Percentiles rank a stretch among this genome's conserved stretches.
Evolutionary conservation across 2,797 vertebrate species (phyloP).

Genomic region (Microhierax caerulescens): DNA sequence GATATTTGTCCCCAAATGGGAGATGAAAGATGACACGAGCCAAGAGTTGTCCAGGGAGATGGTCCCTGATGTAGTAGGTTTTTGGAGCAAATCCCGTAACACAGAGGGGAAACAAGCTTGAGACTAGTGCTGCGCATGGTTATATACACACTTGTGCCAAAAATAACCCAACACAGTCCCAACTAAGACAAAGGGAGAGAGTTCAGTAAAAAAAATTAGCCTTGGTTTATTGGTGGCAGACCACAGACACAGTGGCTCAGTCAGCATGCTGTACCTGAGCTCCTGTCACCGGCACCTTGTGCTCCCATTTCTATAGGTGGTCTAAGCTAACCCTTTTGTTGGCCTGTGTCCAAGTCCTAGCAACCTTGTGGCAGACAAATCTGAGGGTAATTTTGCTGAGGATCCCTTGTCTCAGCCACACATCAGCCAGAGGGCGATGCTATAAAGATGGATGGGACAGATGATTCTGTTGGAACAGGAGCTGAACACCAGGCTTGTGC

Average conservation of each 20-base stretch:
- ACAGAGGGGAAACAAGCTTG: neutral
- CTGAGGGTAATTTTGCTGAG: neutral
- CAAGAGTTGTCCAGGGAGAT: neutral
- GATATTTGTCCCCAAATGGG: neutral
- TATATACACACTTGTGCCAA: neutral
- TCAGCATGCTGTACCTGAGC: accelerated
- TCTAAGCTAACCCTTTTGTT: neutral
- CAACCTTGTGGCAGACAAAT: neutral
- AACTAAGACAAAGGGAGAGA: neutral
- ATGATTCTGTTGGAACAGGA: neutral
- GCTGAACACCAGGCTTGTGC: neutral
- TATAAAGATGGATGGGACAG: neutral
- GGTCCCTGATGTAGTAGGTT: neutral
- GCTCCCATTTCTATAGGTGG: neutral
- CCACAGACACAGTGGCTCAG: neutral
- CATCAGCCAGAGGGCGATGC: accelerated
- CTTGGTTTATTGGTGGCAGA: neutral
- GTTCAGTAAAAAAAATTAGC: neutral
- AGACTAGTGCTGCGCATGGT: neutral
- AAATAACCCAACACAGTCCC: neutral
- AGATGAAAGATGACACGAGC: neutral
- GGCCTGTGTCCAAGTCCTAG: neutral
- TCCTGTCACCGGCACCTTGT: neutral
- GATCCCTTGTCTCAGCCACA: neutral
- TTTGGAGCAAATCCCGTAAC: neutral